Evolutionary conservation across 1,140 invertebrate genomes (phyloP), one percentile per base, ranked within the genome.

Genomic region (Drosophila pseudoananassae): DNA sequence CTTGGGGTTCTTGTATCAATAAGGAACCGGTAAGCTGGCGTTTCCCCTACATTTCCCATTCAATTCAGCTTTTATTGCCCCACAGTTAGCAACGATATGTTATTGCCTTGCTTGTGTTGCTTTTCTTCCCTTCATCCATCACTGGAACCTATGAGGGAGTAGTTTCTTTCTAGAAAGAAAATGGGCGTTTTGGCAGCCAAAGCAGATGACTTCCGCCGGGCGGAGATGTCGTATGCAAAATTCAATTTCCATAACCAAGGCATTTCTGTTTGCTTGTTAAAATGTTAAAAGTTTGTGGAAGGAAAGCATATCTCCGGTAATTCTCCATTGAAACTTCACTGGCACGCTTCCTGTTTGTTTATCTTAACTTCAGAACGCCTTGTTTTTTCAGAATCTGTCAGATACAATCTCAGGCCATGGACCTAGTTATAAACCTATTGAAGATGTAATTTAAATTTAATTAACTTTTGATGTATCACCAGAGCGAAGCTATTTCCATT

Each of bases 1-100:
- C 45, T 10, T 33, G 10, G 31, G 27, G 25, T 57, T 46, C n/a
- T 33, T 4, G 25, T 9, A 14, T 12, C 23, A 63, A 29, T 17
- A 43, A 29, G 31, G 14, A 58, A 58, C 59, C 60, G 40, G 29
- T 27, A 33, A 36, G 29, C 40, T 17, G 53, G n/a, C 10, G 45
- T 63, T 63, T 59, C 10, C 20, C 4, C 4, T 9, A 15, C 29
- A 59, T 38, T 64, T 64, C 43, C 54, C 45, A 27, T 47, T 60
- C 15, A 23, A 27, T 59, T 64, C 23, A 38, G 31, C 47, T 38
- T 53, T 52, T 38, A 59, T 17, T 17, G 47, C 31, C 3, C 6
- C 49, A 25, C 27, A 15, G 27, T 10, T n/a, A 0, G n/a, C 43
- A n/a, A n/a, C 12, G 33, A 36, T 20, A 17, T 12, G 50, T 31